Evolutionary conservation across 2,113 vertebrate genomes (phyloP).

Genomic region (Grammomys surdaster): DNA sequence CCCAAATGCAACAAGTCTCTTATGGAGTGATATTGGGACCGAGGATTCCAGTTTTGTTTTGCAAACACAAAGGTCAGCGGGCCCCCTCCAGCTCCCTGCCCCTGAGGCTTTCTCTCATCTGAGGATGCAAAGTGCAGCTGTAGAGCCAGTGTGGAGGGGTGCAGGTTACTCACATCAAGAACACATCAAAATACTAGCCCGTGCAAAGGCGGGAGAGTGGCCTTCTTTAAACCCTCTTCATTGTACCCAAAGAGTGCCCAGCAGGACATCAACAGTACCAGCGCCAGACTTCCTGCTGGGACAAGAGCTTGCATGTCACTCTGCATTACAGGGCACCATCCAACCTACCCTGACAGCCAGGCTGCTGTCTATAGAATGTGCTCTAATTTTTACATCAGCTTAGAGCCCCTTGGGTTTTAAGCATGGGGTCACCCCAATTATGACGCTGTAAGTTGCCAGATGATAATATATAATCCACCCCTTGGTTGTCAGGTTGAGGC

Average conservation of each 20-base stretch:
- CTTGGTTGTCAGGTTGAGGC: conserved; percentile 7
- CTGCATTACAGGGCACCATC: conserved; percentile 2
- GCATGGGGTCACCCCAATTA: conserved; percentile 59
- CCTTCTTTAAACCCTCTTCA: neutral
- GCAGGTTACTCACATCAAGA: neutral
- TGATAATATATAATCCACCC: neutral
- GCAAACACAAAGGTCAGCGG: conserved; percentile 42
- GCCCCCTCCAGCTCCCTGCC: neutral
- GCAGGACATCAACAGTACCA: neutral
- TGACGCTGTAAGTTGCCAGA: neutral
- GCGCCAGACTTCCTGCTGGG: neutral
- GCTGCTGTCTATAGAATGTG: neutral
- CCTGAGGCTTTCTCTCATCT: neutral
- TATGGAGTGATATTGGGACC: neutral
- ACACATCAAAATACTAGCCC: neutral
- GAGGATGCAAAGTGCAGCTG: neutral
- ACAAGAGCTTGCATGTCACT: conserved; percentile 62
- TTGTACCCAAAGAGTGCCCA: neutral
- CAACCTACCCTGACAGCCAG: conserved; percentile 37
- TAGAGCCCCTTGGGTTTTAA: conserved; percentile 8
- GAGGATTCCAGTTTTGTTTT: neutral
- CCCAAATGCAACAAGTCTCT: neutral
- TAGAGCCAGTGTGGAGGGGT: neutral
- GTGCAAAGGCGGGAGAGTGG: neutral
- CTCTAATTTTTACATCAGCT: conserved; percentile 51